A percentile compares a stretch with the other conserved stretches of the same genome.
Conservation (phyloP, 2,113 vertebrate genomes). For the Oncorhynchus mykiss region DNA sequence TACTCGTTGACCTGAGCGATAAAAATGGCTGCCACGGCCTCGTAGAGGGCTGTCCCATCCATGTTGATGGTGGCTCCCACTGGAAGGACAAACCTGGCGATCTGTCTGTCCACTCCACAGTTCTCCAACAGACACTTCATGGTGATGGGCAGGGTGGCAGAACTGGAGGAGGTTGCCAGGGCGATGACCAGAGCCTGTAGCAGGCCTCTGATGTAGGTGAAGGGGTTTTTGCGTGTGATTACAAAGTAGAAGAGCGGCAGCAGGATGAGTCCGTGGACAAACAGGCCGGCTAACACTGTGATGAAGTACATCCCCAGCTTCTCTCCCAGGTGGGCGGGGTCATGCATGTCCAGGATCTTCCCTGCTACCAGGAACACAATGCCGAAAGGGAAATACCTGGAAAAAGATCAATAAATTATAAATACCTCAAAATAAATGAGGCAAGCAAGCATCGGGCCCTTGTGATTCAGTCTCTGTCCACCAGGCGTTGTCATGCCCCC, state of each 20-base stretch:
- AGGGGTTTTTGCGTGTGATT: conserved; percentile 84
- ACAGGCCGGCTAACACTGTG: conserved; percentile 81
- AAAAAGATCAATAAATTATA: not conserved
- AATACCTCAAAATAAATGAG: not conserved
- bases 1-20: conserved; percentile 89
- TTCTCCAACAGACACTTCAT: conserved; percentile 90
- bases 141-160: conserved; percentile 88
- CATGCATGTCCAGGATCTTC: conserved; percentile 89
- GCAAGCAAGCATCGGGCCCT: not conserved
- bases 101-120: conserved; percentile 81
- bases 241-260: conserved; percentile 80
- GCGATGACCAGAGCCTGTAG: conserved; percentile 88
- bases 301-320: conserved; percentile 85
- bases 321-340: conserved; percentile 74
- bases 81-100: conserved; percentile 84
- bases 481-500: too few species aligned
- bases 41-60: conserved; percentile 86
- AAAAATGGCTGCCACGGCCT: conserved; percentile 87
- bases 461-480: too few species aligned
- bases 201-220: conserved; percentile 80
- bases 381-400: conserved; percentile 89
- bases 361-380: conserved; percentile 87
- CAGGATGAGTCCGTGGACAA: conserved; percentile 78
- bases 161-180: conserved; percentile 88
- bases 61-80: conserved; percentile 90